Conservation (phyloP, 2,113 vertebrate species). For the Neoarius graeffei region DNA sequence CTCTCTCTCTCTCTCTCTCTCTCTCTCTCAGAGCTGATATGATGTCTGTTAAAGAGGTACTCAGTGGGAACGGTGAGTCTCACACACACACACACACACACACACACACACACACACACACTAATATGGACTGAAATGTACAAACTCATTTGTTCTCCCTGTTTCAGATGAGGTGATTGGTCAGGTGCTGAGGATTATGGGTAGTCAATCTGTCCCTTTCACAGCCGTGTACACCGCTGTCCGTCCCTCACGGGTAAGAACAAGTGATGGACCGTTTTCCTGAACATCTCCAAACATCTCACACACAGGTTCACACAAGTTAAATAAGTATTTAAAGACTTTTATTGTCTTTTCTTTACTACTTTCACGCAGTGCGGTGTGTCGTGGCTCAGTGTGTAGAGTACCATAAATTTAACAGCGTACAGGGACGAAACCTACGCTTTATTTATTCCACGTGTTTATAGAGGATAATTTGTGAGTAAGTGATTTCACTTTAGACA, state of each 20-base stretch:
- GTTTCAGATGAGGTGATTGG: constrained; percentile 84
- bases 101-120: constrained; percentile 4
- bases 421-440: too few species aligned
- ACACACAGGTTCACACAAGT: not conserved
- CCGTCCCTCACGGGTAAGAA: constrained; percentile 78
- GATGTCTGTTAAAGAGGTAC: constrained; percentile 82
- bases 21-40: constrained; percentile 72
- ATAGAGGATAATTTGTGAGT: too few species aligned
- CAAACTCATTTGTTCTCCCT: not conserved
- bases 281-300: not conserved
- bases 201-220: constrained; percentile 80
- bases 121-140: not conserved
- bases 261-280: not conserved
- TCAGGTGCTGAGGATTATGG: constrained; percentile 83
- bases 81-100: too few species aligned
- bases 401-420: too few species aligned
- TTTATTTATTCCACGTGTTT: too few species aligned
- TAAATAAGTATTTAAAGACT: not conserved
- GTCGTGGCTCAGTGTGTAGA: not conserved
- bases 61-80: constrained; percentile 84
- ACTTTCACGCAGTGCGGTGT: too few species aligned
- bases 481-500: too few species aligned
- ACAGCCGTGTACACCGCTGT: constrained; percentile 82
- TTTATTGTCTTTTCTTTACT: not conserved
- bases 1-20: not conserved